Conservation (phyloP, 1,140 invertebrate species). For the Venturia canescens region DNA sequence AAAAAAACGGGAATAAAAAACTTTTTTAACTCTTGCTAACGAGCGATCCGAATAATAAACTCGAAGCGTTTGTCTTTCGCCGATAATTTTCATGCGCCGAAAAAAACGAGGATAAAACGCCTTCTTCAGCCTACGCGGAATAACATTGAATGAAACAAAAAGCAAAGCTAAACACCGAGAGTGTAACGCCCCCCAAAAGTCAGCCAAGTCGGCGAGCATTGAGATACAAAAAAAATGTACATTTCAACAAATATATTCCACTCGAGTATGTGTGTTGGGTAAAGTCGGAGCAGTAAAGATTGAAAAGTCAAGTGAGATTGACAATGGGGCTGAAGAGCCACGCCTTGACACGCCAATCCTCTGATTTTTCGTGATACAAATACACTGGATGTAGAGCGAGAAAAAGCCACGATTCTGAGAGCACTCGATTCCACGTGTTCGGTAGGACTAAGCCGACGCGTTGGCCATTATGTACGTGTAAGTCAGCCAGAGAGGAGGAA, state of each 20-base stretch:
- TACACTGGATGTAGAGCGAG: constrained; percentile 48
- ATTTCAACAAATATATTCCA: neutral
- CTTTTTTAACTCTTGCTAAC: no score
- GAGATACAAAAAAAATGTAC: no score
- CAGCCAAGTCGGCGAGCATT: no score
- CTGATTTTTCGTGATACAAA: constrained; percentile 62
- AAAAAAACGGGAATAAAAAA: no score
- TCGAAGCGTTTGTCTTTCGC: no score
- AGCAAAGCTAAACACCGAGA: no score
- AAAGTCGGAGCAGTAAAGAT: neutral
- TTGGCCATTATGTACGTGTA: constrained; percentile 19
- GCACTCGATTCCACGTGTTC: constrained; percentile 37
- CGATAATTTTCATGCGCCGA: no score
- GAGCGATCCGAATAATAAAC: no score
- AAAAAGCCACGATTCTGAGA: constrained; percentile 26
- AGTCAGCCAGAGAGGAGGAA: neutral
- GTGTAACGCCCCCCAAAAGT: no score
- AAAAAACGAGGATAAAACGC: no score
- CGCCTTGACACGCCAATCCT: constrained; percentile 67
- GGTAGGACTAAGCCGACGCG: constrained; percentile 41
- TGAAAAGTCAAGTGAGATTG: constrained; percentile 51
- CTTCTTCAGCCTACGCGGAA: no score
- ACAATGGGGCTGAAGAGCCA: constrained; percentile 63
- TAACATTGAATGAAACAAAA: no score
- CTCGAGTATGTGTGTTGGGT: neutral